These are phyloP conservation scores for Ips typographus DNA, from an alignment of 1,140 invertebrate species.

Conservation along the genomic window DNA sequence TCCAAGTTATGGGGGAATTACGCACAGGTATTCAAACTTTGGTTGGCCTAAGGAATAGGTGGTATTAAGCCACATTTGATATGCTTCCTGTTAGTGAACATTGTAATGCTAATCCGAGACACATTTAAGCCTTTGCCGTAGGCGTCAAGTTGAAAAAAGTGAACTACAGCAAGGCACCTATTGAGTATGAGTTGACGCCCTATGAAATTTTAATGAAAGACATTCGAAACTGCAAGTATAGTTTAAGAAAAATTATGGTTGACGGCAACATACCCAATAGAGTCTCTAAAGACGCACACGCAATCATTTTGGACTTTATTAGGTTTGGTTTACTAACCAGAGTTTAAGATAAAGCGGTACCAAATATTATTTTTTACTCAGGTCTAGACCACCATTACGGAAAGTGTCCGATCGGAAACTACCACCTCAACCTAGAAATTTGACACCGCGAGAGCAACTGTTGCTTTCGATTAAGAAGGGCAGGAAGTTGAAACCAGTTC, in stretches of 20 bases:
- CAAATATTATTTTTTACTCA: conserved; percentile 35
- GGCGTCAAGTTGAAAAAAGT: conserved; percentile 93
- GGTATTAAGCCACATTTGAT: not conserved
- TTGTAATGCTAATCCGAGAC: conserved; percentile 2
- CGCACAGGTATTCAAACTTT: conserved; percentile 50
- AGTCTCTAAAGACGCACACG: conserved; percentile 92
- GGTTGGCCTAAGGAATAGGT: not conserved
- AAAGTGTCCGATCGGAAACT: conserved; percentile 90
- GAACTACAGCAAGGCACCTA: conserved; percentile 65
- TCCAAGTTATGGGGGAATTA: conserved; percentile 90
- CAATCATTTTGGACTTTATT: conserved; percentile 95
- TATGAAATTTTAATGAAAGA: conserved; percentile 98
- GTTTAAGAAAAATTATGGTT: conserved; percentile 76
- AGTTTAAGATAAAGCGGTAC: not conserved
- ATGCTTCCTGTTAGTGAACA: not conserved
- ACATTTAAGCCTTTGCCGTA: conserved; percentile 43
- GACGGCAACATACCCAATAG: conserved; percentile 80
- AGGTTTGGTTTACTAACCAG: conserved; percentile 21
- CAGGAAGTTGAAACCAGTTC: conserved; percentile 64
- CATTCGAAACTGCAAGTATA: conserved; percentile 85
- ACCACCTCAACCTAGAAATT: conserved; percentile 66
- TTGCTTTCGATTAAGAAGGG: conserved; percentile 87
- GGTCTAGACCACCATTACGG: conserved; percentile 89
- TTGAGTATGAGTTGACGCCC: conserved; percentile 94
- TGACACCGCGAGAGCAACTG: conserved; percentile 80